Percentiles rank a stretch among this genome's conserved stretches.
These are phyloP conservation scores for Xanthostigma xanthostigma DNA, from an alignment of 2,888 invertebrate species.

Conservation along the genomic window DNA sequence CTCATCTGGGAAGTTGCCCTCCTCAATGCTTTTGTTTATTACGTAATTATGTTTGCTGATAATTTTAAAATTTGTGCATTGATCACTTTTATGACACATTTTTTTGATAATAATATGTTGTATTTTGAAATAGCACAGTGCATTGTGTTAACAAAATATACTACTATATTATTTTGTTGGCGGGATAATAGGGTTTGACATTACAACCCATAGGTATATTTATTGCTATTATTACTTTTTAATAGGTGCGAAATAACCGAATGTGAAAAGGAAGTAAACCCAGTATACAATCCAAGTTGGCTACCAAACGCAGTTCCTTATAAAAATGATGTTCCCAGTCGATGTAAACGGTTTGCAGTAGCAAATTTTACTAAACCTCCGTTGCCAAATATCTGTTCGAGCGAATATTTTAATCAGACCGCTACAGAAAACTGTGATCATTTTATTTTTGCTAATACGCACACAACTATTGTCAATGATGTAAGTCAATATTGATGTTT, in stretches of 20 bases:
- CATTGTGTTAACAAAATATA: too few relatives aligned
- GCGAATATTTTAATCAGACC: background rate
- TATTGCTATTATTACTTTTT: constrained; percentile 7
- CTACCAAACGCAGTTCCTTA: constrained; percentile 24
- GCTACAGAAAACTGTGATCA: background rate
- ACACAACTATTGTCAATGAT: constrained; percentile 23
- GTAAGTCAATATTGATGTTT: constrained; percentile 16
- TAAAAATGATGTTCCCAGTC: constrained; percentile 16
- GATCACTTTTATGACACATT: too few relatives aligned
- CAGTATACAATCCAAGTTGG: constrained; percentile 21
- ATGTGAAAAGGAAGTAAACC: constrained; percentile 19
- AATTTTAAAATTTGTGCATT: too few relatives aligned
- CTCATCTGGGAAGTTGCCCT: too few relatives aligned
- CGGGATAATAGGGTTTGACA: background rate
- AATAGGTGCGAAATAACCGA: constrained; percentile 25
- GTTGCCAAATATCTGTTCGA: background rate
- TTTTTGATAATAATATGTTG: too few relatives aligned
- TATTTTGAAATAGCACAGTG: too few relatives aligned
- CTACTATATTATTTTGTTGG: too few relatives aligned
- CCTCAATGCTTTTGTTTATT: too few relatives aligned
- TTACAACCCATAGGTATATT: too few relatives aligned
- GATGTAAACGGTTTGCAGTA: constrained; percentile 15
- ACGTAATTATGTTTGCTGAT: too few relatives aligned
- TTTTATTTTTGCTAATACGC: constrained; percentile 19
- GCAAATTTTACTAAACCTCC: too few relatives aligned